A percentile compares a stretch with the other conserved stretches of the same genome.
phyloP scores from a whole-genome alignment of 2,888 invertebrate genomes.

The Bugulina stolonifera region DNA sequence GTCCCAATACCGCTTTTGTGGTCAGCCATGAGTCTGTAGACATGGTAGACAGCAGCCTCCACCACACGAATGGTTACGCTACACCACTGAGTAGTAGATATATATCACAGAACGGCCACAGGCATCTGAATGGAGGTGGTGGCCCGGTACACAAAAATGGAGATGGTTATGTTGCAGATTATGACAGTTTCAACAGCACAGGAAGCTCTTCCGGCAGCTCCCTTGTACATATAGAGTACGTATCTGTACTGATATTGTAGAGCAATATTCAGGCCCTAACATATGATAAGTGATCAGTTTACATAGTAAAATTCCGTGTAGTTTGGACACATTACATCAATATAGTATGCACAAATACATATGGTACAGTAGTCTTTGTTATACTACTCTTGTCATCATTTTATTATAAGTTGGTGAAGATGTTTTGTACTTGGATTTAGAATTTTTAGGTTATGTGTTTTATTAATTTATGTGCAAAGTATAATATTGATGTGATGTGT shows the following conservation, averaged over 20 bases:
- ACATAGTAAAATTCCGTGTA: too few species aligned
- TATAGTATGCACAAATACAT: too few species aligned
- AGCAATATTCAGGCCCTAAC: too few species aligned
- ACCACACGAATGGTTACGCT: neutral
- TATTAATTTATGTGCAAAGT: neutral
- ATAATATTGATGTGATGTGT: neutral
- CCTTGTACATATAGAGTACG: neutral
- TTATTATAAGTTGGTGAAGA: too few species aligned
- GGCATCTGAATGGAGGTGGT: neutral
- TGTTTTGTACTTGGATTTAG: too few species aligned
- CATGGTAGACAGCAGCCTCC: neutral
- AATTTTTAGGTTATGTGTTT: too few species aligned
- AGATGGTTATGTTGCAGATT: neutral
- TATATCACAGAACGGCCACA: neutral
- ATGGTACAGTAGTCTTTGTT: too few species aligned
- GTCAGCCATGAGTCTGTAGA: neutral
- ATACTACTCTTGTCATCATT: too few species aligned
- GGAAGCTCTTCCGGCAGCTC: neutral
- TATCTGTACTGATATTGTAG: too few species aligned
- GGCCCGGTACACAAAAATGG: neutral
- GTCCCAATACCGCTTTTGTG: conserved; percentile 15
- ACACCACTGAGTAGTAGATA: neutral
- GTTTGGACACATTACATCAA: too few species aligned
- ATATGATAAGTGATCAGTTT: too few species aligned
- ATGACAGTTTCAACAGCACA: neutral